Conservation (phyloP, 2,888 invertebrate species). For the Conistra vaccinii region DNA sequence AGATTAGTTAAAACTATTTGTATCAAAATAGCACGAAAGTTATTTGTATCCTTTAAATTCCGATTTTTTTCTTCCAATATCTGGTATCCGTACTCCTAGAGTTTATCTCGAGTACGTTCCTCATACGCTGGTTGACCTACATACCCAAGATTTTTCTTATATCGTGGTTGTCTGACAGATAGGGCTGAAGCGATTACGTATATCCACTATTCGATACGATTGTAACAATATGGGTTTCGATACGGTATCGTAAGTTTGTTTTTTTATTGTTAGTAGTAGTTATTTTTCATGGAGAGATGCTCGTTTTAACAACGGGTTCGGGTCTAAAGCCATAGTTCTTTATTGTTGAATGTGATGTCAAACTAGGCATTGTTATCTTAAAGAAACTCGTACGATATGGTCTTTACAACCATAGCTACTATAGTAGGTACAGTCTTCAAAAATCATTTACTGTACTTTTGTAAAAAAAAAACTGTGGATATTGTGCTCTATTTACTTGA, state of each 20-base stretch:
- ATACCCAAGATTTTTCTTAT: constrained; percentile 66
- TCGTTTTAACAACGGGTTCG: neutral
- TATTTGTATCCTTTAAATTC: constrained; percentile 5
- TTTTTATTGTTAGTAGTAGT: constrained; percentile 17
- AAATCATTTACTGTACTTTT: neutral
- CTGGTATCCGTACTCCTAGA: constrained; percentile 42
- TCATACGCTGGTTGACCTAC: constrained; percentile 64
- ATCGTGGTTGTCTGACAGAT: constrained; percentile 55
- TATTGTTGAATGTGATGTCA: neutral
- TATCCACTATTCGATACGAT: constrained; percentile 40
- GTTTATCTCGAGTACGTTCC: constrained; percentile 53
- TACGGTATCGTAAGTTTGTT: constrained; percentile 13
- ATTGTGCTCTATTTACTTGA: neutral
- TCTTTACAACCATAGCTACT: neutral
- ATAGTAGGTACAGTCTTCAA: neutral
- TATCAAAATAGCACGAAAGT: neutral
- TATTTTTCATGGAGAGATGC: neutral
- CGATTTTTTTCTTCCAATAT: constrained; percentile 21
- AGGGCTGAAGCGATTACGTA: constrained; percentile 50
- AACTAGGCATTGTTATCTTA: neutral
- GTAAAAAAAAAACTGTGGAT: too few species aligned
- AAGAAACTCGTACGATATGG: neutral
- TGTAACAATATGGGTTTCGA: constrained; percentile 45
- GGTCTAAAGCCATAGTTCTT: neutral
- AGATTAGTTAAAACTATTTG: neutral